Base-by-base conservation (phyloP, 2,797 vertebrate species). In the Chloroceryle inda region DNA sequence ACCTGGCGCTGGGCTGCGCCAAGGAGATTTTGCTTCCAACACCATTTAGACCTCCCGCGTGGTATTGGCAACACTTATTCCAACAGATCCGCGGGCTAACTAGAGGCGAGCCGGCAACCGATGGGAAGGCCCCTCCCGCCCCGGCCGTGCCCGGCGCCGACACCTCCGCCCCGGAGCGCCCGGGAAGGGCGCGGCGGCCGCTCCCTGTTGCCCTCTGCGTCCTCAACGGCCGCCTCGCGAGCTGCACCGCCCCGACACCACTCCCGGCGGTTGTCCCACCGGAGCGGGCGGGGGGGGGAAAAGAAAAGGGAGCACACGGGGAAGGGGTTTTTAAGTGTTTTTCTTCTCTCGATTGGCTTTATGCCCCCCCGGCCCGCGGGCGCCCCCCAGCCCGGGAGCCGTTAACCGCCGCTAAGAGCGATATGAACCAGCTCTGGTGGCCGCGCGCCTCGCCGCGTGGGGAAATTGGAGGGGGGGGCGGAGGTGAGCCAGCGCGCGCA, bases 21-120 rank as follows among this genome's bases (percentile, higher is more conserved):
- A 17, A 19, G 26, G 3, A 8, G 3, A 1, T 14, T 2, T 11
- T 18, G 24, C 37, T 7, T 38, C 11, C 69, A 11, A 15, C 7
- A 4, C 63, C 1, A 3, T 6, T 15, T 5, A 8, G 29, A 31
- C 15, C 18, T 4, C 18, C 35, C 18, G 13, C 11, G 4, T 7
- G 19, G 17, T 10, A 18, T 4, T 24, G 17, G 6, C 23, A 6
- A 20, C 40, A 7, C 26, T 4, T 13, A 15, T 18, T 50, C 4
- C 27, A 17, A 9, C 5, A 7, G 5, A 5, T 14, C 1, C 6
- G n/a, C 16, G 4, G 26, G 4, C 22, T 17, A 10, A 31, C 17
- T 2, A 6, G 27, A 12, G 12, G 5, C 44, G 44, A 40, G 40
- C 14, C 22, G 2, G 15, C 8, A 66, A 52, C 38, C 27, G 7